Conservation (phyloP, 2,113 vertebrate species). For the Mastomys coucha region DNA sequence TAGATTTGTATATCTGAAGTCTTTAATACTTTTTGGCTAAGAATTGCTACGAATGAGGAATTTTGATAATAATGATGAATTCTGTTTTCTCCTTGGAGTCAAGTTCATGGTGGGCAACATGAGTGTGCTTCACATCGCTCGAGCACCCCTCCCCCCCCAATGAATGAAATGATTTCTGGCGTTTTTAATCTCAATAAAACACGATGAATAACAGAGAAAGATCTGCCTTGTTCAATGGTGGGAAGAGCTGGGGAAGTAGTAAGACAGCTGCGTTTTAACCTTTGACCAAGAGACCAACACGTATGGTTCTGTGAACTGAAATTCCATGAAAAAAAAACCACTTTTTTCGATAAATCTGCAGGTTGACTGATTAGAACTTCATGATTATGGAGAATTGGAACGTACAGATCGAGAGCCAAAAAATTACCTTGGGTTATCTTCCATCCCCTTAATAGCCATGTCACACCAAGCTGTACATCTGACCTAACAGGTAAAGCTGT, state of each 20-base stretch:
- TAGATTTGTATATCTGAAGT: slow-evolving; percentile 63
- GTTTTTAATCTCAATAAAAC: slow-evolving; percentile 61
- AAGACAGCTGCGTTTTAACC: not conserved
- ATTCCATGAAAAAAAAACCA: not conserved
- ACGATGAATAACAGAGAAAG: not conserved
- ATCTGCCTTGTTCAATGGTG: not conserved
- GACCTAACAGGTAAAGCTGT: not conserved
- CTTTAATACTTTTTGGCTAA: slow-evolving; percentile 27
- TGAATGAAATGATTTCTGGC: not conserved
- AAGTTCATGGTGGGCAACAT: not conserved
- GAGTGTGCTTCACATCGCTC: slow-evolving; percentile 17
- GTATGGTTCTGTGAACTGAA: not conserved
- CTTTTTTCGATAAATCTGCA: not conserved
- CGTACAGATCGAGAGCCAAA: not conserved
- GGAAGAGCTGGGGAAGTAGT: not conserved
- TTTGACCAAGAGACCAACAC: not conserved
- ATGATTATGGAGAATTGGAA: not conserved
- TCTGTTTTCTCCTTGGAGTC: not conserved
- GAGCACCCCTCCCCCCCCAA: not conserved
- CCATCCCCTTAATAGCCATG: not conserved
- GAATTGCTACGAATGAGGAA: not conserved
- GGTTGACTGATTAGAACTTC: not conserved
- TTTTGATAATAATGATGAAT: not conserved
- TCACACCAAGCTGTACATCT: not conserved
- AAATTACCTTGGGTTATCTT: not conserved